Evolutionary conservation across 2,797 vertebrate species (phyloP).

Genomic region (Pitangus sulphuratus): DNA sequence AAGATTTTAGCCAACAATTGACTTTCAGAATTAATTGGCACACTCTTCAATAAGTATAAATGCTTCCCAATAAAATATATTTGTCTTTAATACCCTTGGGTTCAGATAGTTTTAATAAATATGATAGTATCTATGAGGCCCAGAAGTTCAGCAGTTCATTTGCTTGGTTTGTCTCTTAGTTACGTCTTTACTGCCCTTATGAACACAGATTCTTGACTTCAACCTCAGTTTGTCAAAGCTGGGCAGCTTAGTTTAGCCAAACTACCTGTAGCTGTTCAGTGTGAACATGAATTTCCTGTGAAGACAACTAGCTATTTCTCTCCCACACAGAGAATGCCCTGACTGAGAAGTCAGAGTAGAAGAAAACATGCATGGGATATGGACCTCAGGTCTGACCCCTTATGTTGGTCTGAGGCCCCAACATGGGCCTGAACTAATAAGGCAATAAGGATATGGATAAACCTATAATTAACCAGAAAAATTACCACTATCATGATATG

Average conservation of each 20-base stretch:
- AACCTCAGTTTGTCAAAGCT: not conserved
- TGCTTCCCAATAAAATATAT: not conserved
- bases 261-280: not conserved
- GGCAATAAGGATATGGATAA: not conserved
- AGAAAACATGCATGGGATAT: not conserved
- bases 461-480: not conserved
- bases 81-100: not conserved
- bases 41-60: not conserved
- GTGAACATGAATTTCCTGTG: not conserved
- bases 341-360: not conserved
- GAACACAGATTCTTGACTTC: not conserved
- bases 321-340: not conserved
- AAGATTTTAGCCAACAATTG: not conserved
- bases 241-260: not conserved
- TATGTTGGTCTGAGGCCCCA: not conserved
- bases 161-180: not conserved
- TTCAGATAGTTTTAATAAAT: not conserved
- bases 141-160: not conserved
- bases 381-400: not conserved
- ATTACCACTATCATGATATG: not conserved
- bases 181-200: not conserved
- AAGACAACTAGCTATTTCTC: not conserved
- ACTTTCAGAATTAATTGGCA: not conserved
- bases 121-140: rapidly evolving
- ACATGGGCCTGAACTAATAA: not conserved